Evolutionary conservation across 1,140 invertebrate species (phyloP), one percentile per base, ranked within the genome.

Genomic region (Mercenaria mercenaria): DNA sequence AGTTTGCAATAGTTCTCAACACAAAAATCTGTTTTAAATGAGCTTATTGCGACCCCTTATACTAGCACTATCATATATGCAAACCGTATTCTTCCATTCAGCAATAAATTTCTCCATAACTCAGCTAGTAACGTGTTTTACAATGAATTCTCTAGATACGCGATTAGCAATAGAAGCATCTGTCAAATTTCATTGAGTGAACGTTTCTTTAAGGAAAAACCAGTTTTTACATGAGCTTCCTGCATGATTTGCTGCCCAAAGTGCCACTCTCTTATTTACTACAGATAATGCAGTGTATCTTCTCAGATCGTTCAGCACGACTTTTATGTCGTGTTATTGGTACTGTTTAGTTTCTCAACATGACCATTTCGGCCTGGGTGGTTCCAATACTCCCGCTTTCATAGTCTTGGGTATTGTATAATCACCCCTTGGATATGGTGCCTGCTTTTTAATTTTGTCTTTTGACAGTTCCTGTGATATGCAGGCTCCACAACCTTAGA

Each of bases 261-360:
- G 76, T 82, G 50, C 50, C 32, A 82, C 61, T 13, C 59, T n/a
- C 61, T 64, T 82, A 61, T 82, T 82, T 15, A 82, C 6, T 29
- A 23, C 29, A 64, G 59, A 29, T n/a, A 13, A 4, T 56, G 52
- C 52, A 20, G 59, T 64, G n/a, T 77, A n/a, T 43, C n/a, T n/a
- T n/a, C n/a, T n/a, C n/a, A n/a, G n/a, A n/a, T n/a, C n/a, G n/a
- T n/a, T n/a, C n/a, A n/a, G n/a, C n/a, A n/a, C n/a, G n/a, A n/a
- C n/a, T n/a, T n/a, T n/a, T n/a, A n/a, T n/a, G n/a, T n/a, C n/a
- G n/a, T n/a, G n/a, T n/a, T n/a, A n/a, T n/a, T n/a, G n/a, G n/a
- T n/a, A n/a, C n/a, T n/a, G n/a, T n/a, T n/a, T n/a, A n/a, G n/a
- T n/a, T n/a, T n/a, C n/a, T n/a, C n/a, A n/a, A n/a, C n/a, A n/a